Conservation (phyloP, 2,888 invertebrate species). For the Lasiommata megera region DNA sequence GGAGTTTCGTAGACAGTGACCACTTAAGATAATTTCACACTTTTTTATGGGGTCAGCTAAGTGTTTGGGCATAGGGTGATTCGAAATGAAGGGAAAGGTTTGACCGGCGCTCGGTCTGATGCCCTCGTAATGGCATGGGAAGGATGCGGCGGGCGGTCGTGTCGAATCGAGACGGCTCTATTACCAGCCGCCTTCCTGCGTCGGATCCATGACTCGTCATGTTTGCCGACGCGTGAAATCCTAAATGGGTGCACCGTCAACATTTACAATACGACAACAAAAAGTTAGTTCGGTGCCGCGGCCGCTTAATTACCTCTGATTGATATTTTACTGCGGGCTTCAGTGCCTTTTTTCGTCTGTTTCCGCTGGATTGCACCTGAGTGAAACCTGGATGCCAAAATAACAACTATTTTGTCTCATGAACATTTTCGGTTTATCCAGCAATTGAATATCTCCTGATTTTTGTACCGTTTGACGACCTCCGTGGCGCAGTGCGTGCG, state of each 20-base stretch:
- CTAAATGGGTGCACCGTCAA: slow-evolving; percentile 46
- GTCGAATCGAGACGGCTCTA: slow-evolving; percentile 65
- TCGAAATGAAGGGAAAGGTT: slow-evolving; percentile 38
- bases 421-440: too few species aligned
- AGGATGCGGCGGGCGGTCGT: slow-evolving; percentile 63
- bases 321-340: slow-evolving; percentile 40
- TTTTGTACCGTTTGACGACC: too few species aligned
- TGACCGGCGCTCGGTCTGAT: slow-evolving; percentile 45
- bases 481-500: too few species aligned
- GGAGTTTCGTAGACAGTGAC: slow-evolving; percentile 62
- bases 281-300: slow-evolving; percentile 35
- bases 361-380: slow-evolving; percentile 32
- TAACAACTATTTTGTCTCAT: background rate
- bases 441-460: too few species aligned
- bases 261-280: slow-evolving; percentile 38
- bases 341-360: slow-evolving; percentile 34
- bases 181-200: slow-evolving; percentile 45
- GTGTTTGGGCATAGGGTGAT: slow-evolving; percentile 61
- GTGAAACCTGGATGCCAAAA: slow-evolving; percentile 3
- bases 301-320: slow-evolving; percentile 41
- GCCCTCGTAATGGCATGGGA: slow-evolving; percentile 45
- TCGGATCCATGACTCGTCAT: slow-evolving; percentile 47
- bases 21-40: slow-evolving; percentile 79
- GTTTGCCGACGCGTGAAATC: slow-evolving; percentile 59
- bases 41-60: slow-evolving; percentile 60